These are phyloP conservation scores for Sebastes taczanowskii DNA, from an alignment of 2,797 vertebrate genomes.

Conservation along the genomic window DNA sequence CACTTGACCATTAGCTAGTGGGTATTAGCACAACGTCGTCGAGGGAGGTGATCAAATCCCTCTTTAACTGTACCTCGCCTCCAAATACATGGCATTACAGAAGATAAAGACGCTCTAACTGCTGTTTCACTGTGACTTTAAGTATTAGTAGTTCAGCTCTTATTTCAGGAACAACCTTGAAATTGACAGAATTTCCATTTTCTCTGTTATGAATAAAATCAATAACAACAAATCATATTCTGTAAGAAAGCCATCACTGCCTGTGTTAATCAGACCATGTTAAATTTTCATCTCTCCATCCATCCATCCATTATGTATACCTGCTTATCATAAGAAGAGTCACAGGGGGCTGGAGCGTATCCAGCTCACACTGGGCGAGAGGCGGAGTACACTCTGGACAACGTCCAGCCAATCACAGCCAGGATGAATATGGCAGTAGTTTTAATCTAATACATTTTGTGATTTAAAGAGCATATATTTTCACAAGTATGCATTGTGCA, in stretches of 20 bases:
- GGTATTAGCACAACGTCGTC: background rate
- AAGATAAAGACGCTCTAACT: background rate
- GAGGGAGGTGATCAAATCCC: background rate
- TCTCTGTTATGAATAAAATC: slow-evolving; percentile 4
- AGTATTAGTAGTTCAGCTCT: background rate
- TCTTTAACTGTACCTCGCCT: background rate
- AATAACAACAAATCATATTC: slow-evolving; percentile 24
- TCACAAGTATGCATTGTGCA: background rate
- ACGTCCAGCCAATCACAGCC: slow-evolving; percentile 4
- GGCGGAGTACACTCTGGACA: slow-evolving; percentile 7
- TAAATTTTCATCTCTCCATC: slow-evolving; percentile 33
- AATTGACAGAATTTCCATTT: background rate
- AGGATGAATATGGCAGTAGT: background rate
- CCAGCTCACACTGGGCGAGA: slow-evolving; percentile 12
- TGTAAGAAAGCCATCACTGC: slow-evolving; percentile 4
- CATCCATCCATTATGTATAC: slow-evolving; percentile 38
- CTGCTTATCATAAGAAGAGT: slow-evolving; percentile 38
- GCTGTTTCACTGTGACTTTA: background rate
- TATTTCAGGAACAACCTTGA: background rate
- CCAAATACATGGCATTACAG: background rate
- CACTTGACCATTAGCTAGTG: background rate
- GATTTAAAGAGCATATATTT: background rate
- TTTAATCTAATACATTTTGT: slow-evolving; percentile 1
- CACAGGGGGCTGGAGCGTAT: slow-evolving; percentile 11
- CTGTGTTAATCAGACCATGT: slow-evolving; percentile 11